These are phyloP conservation scores for Bombus confusus DNA, from an alignment of 1,140 invertebrate genomes.

Conservation along the genomic window DNA sequence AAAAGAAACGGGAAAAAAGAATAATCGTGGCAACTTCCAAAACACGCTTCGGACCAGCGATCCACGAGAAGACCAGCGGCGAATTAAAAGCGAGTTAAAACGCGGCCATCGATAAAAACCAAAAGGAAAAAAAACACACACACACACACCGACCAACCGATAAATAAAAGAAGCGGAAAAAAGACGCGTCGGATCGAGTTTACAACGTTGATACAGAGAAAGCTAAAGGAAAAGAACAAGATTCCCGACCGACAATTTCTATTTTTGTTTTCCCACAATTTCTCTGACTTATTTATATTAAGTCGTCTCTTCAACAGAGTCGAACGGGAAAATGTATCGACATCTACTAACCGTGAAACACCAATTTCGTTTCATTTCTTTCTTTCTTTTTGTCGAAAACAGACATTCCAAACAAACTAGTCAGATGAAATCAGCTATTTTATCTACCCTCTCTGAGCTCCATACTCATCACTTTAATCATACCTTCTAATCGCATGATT, in stretches of 20 bases:
- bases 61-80: neutral
- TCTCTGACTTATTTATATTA: neutral
- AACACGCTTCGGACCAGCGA: neutral
- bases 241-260: neutral
- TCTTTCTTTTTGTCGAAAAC: too few relatives aligned
- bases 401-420: too few relatives aligned
- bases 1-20: neutral
- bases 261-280: neutral
- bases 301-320: neutral
- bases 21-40: neutral
- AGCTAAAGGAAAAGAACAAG: neutral
- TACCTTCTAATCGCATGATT: constrained; percentile 57
- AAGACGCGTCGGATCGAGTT: neutral
- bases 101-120: constrained; percentile 3
- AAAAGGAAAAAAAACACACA: neutral
- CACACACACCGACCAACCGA: too few relatives aligned
- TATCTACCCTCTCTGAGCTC: neutral
- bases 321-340: too few relatives aligned
- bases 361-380: too few relatives aligned
- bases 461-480: constrained; percentile 36
- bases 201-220: neutral
- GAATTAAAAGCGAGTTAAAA: constrained; percentile 38
- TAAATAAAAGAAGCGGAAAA: neutral
- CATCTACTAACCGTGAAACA: too few relatives aligned
- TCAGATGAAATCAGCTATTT: too few relatives aligned